phyloP scores from a whole-genome alignment of 2,888 invertebrate genomes.

The Ophion ventricosus region DNA sequence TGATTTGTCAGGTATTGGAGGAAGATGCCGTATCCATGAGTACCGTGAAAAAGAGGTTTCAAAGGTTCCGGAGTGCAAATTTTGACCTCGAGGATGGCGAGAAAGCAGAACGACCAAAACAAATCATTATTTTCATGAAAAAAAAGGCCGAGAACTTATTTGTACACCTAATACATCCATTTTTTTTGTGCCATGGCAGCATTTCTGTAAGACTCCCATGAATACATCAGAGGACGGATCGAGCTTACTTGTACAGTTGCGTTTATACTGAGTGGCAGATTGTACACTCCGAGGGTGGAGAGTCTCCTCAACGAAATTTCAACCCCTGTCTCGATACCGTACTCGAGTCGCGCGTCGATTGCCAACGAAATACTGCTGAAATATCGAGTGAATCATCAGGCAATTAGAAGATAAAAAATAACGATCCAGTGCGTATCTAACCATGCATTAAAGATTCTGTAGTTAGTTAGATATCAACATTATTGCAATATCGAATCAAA shows the following conservation, averaged over 20 bases:
- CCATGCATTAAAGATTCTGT: neutral
- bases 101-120: too few species aligned
- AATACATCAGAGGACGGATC: neutral
- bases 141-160: too few species aligned
- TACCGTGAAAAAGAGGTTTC: too few species aligned
- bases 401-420: conserved; percentile 1
- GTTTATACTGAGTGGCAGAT: conserved; percentile 85
- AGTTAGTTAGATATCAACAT: neutral
- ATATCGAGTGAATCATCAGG: conserved; percentile 27
- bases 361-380: conserved; percentile 87
- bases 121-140: too few species aligned
- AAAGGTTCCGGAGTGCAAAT: too few species aligned
- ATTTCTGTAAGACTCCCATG: neutral
- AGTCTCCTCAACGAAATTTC: conserved; percentile 90
- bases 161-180: too few species aligned
- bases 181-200: neutral
- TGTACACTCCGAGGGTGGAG: conserved; percentile 87
- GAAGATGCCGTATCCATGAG: too few species aligned
- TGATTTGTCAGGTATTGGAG: too few species aligned
- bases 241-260: conserved; percentile 80
- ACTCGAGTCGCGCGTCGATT: conserved; percentile 91
- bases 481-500: neutral
- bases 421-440: neutral
- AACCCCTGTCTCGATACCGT: conserved; percentile 90
- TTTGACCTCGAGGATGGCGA: too few species aligned